Conservation (phyloP, 2,113 vertebrate species). For the Notarius lentiginosus region DNA sequence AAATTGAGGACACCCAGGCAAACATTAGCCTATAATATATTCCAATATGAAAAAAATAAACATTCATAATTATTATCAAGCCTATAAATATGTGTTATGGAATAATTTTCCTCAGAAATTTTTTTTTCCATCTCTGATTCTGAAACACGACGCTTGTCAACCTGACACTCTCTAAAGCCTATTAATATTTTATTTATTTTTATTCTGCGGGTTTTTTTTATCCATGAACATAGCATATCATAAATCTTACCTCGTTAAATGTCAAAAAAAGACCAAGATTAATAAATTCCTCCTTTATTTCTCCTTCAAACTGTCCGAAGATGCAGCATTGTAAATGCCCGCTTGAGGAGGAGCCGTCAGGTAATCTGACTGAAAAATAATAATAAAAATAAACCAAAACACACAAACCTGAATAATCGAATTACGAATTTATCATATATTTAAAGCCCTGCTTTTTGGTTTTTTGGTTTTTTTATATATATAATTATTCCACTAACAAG, state of each 20-base stretch:
- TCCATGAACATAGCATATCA: background rate
- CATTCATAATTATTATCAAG: background rate
- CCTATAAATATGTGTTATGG: background rate
- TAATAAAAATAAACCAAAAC: background rate
- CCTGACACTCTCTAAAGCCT: background rate
- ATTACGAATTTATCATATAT: background rate
- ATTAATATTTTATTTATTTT: background rate
- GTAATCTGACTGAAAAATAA: background rate
- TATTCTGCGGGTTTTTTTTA: background rate
- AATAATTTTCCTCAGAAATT: background rate
- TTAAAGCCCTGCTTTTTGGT: background rate
- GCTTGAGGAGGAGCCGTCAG: background rate
- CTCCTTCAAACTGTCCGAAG: background rate
- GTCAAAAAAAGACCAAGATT: background rate
- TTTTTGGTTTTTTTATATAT: too few relatives aligned
- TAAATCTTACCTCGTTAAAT: background rate
- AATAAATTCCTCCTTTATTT: conserved; percentile 7
- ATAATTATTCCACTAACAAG: background rate
- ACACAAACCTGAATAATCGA: background rate
- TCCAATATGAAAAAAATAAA: background rate
- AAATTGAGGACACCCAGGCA: background rate
- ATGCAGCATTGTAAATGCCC: conserved; percentile 28
- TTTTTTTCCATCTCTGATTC: background rate
- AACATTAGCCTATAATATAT: background rate
- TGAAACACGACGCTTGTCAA: background rate